Conservation (phyloP, 2,888 invertebrate genomes). For the Caenorhabditis doughertyi region DNA sequence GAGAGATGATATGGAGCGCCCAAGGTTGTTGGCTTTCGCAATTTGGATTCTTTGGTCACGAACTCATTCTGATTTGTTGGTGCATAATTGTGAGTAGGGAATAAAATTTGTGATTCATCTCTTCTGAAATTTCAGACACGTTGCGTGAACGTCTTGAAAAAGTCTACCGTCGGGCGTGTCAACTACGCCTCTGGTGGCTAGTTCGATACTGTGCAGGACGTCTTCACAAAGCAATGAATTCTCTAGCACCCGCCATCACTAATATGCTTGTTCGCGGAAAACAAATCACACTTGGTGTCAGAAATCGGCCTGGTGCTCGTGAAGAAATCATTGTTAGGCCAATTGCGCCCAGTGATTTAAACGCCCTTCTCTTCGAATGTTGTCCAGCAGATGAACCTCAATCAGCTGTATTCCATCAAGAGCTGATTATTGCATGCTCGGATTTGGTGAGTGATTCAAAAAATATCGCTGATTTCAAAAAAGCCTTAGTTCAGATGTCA, state of each 20-base stretch:
- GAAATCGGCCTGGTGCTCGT: slow-evolving; percentile 84
- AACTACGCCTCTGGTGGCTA: slow-evolving; percentile 82
- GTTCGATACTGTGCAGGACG: slow-evolving; percentile 96
- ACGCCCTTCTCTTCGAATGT: slow-evolving; percentile 90
- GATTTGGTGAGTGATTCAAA: slow-evolving; percentile 72
- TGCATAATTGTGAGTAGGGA: slow-evolving; percentile 71
- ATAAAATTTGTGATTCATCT: no score
- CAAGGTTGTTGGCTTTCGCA: slow-evolving; percentile 77
- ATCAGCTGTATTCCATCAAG: slow-evolving; percentile 94
- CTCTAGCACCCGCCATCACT: slow-evolving; percentile 98
- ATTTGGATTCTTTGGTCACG: slow-evolving; percentile 76
- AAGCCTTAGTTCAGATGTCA: slow-evolving; percentile 69
- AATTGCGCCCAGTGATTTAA: slow-evolving; percentile 95
- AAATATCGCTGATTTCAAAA: background rate
- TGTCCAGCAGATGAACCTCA: slow-evolving; percentile 92
- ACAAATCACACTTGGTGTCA: slow-evolving; percentile 85
- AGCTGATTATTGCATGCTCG: slow-evolving; percentile 88
- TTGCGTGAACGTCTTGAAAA: slow-evolving; percentile 84
- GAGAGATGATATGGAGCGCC: slow-evolving; percentile 74
- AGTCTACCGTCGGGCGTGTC: slow-evolving; percentile 83
- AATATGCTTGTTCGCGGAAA: slow-evolving; percentile 97
- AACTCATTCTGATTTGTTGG: slow-evolving; percentile 70
- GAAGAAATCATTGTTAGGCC: slow-evolving; percentile 98
- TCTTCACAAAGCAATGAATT: slow-evolving; percentile 95
- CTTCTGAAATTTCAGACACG: slow-evolving; percentile 80